phyloP scores from a whole-genome alignment of 2,888 invertebrate genomes.

The Folsomia manolachei region DNA sequence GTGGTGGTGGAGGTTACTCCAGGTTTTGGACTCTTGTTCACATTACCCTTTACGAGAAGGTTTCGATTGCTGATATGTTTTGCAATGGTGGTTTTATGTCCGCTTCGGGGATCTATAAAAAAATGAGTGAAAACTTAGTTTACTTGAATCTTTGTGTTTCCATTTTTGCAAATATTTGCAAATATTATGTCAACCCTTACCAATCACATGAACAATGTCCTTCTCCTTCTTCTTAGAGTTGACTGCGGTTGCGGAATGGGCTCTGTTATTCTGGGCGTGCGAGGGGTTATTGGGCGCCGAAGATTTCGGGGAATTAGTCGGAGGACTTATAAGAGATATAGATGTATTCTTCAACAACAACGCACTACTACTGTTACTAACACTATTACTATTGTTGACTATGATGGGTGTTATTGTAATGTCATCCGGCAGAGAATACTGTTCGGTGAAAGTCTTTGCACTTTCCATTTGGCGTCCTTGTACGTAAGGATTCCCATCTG shows the following conservation, averaged over 20 bases:
- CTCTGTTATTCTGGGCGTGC: not conserved
- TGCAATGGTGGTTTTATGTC: conserved; percentile 47
- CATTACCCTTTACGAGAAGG: conserved; percentile 6
- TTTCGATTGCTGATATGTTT: conserved; percentile 49
- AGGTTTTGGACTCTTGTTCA: not conserved
- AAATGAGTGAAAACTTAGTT: no score
- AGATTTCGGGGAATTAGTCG: conserved; percentile 28
- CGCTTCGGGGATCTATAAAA: conserved; percentile 43
- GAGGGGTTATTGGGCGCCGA: conserved; percentile 12
- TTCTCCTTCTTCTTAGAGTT: conserved; percentile 25
- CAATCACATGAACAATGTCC: conserved; percentile 50
- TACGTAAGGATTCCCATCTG: conserved; percentile 25
- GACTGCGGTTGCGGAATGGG: not conserved
- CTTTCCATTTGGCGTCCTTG: conserved; percentile 43
- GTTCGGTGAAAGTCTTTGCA: conserved; percentile 50
- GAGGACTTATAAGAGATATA: conserved; percentile 23
- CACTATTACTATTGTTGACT: conserved; percentile 24
- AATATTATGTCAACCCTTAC: no score
- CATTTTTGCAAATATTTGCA: no score
- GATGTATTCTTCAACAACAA: conserved; percentile 31
- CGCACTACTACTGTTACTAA: conserved; percentile 11
- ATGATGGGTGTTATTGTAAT: conserved; percentile 49
- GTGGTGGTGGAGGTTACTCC: not conserved
- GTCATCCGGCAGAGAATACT: conserved; percentile 50
- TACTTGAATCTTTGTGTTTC: no score